A percentile compares a stretch with the other conserved stretches of the same genome.
These are phyloP conservation scores for Asobara japonica DNA, from an alignment of 1,140 invertebrate genomes.

Conservation along the genomic window DNA sequence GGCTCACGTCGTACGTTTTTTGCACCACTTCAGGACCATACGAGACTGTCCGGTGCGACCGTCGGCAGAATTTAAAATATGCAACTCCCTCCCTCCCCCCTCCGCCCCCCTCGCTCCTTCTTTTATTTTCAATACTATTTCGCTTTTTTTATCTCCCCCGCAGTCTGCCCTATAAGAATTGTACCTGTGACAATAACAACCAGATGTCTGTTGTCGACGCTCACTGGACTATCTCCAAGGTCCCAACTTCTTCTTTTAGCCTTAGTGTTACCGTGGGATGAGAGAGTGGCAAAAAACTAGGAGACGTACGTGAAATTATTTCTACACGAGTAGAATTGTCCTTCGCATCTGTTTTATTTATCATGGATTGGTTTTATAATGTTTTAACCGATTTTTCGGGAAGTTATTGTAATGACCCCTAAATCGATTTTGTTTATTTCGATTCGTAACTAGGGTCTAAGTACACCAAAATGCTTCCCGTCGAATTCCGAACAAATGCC, in stretches of 20 bases:
- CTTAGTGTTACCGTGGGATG: not conserved
- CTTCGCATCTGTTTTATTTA: not conserved
- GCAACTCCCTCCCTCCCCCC: slow-evolving; percentile 43
- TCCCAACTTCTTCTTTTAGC: not conserved
- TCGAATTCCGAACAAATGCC: no score
- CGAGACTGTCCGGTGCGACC: slow-evolving; percentile 53
- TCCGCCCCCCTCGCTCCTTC: not conserved
- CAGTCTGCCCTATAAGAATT: not conserved
- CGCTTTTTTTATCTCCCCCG: not conserved
- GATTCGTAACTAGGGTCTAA: no score
- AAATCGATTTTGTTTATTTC: no score
- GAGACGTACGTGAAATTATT: slow-evolving; percentile 25
- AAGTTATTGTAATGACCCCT: no score
- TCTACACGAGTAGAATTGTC: not conserved
- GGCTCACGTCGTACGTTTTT: not conserved
- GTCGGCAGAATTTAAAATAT: slow-evolving; percentile 65
- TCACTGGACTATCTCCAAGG: slow-evolving; percentile 8
- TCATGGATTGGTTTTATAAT: not conserved
- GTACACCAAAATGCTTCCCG: no score
- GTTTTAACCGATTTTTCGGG: not conserved
- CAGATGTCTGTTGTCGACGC: slow-evolving; percentile 29
- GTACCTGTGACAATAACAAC: slow-evolving; percentile 31
- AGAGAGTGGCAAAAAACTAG: slow-evolving; percentile 2
- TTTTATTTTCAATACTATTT: slow-evolving; percentile 16
- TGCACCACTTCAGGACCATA: slow-evolving; percentile 38